Base-by-base conservation (phyloP, 2,113 vertebrate species). In the Macquaria ambigua region DNA sequence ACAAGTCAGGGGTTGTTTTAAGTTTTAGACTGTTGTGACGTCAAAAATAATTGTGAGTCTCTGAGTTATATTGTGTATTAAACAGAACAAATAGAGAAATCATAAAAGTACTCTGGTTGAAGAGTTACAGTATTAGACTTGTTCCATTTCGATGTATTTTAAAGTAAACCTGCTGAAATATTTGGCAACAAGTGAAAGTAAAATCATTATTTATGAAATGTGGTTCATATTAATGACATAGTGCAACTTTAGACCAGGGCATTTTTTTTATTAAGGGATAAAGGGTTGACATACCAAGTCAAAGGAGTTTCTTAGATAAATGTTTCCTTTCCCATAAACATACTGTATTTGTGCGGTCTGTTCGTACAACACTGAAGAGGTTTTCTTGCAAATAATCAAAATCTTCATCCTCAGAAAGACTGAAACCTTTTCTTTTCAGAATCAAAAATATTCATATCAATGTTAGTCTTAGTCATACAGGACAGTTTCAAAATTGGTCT, bases 401-500 rank as follows among this genome's bases (percentile, higher is more conserved):
- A 28, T 68, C 25, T 46, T 37, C 1, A 39, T 81, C 41, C 14
- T 53, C 50, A 43, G 23, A 62, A 68, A 87, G 21, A 18, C 58
- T 20, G 75, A 70, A 61, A 53, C 39, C 0, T 31, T 73, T 80
- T 66, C 56, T 71, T 82, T n/a, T n/a, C 58, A 74, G 41, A 83
- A 56, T 79, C 56, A 62, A 31, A 31, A 31, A 31, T 46, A 68
- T 83, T 86, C 66, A 81, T 48, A 69, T 31, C 23, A 1, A 11
- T 41, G 23, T 78, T 61, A 31, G 61, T 79, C 23, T 83, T 74
- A 77, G 73, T 88, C 86, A 91, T 79, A 70, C 12, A 15, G 15
- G 43, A 52, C 28, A 28, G 83, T 87, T 90, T 88, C 87, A 81
- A 8, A 76, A 74, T 90, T 43, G 70, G 41, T 88, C 41, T 16